Conservation (phyloP, 2,888 invertebrate species). For the Epicampocera succincta region DNA sequence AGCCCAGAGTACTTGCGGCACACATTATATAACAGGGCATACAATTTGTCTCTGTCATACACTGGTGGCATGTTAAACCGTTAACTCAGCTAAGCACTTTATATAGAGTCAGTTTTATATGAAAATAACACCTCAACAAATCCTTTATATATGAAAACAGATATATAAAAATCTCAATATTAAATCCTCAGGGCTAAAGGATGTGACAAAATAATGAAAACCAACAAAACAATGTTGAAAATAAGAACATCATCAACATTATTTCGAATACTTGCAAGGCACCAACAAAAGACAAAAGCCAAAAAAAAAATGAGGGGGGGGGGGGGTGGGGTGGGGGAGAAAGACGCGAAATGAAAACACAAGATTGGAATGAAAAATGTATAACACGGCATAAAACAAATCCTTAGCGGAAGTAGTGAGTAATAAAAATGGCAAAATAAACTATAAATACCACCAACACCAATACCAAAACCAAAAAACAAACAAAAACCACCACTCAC, state of each 20-base stretch:
- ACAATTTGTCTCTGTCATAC: conserved; percentile 68
- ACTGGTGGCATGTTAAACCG: conserved; percentile 56
- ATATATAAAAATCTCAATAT: conserved; percentile 46
- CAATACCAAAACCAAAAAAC: background rate
- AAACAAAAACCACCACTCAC: conserved; percentile 11
- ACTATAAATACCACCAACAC: conserved; percentile 39
- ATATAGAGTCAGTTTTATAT: conserved; percentile 33
- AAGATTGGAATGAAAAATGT: conserved; percentile 65
- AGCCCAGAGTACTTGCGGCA: conserved; percentile 18
- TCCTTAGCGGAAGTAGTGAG: conserved; percentile 61
- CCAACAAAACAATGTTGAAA: conserved; percentile 1
- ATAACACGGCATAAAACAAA: conserved; percentile 66
- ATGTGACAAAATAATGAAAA: conserved; percentile 40
- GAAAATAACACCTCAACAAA: conserved; percentile 39
- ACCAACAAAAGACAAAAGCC: conserved; percentile 39
- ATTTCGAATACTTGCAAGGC: conserved; percentile 29
- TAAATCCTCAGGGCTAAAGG: conserved; percentile 54
- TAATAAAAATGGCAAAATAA: conserved; percentile 53
- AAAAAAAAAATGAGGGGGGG: conserved; percentile 42
- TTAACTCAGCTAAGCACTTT: conserved; percentile 54
- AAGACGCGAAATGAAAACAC: conserved; percentile 37
- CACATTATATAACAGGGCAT: conserved; percentile 61
- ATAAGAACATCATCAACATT: conserved; percentile 49
- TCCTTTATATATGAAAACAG: conserved; percentile 15
- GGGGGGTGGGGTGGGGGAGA: conserved; percentile 55